Evolutionary conservation across 2,797 vertebrate species (phyloP).

Genomic region (Hyperoplus immaculatus): DNA sequence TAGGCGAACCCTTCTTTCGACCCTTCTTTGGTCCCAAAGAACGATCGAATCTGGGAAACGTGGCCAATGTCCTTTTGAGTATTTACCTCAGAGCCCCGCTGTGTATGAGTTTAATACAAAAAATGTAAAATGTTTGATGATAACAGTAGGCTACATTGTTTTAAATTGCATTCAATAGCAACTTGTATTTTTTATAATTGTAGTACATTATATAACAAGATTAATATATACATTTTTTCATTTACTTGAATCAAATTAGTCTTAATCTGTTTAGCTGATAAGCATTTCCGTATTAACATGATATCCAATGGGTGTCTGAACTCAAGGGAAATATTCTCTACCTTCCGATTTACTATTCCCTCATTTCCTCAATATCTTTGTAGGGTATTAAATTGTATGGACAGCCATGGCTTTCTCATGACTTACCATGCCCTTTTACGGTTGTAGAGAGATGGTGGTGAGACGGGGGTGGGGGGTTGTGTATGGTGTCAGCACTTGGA

Average conservation of each 20-base stretch:
- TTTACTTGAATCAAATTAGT: too few relatives aligned
- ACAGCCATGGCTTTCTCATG: constrained; percentile 4
- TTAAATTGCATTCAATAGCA: neutral
- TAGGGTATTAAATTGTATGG: constrained; percentile 24
- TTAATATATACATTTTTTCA: neutral
- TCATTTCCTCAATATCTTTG: neutral
- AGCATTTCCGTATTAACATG: neutral
- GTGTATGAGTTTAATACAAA: too few relatives aligned
- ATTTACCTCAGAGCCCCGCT: neutral
- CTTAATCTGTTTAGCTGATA: neutral
- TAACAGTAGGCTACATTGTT: neutral
- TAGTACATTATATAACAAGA: neutral
- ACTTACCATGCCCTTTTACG: constrained; percentile 1
- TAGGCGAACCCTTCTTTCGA: too few relatives aligned
- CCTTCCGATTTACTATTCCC: neutral
- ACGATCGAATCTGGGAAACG: too few relatives aligned
- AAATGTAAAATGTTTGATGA: neutral
- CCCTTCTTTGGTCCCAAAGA: too few relatives aligned
- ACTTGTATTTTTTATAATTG: neutral
- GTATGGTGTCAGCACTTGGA: constrained; percentile 46
- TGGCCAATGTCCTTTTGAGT: too few relatives aligned
- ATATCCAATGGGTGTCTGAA: neutral
- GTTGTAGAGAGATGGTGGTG: neutral
- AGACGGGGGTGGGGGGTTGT: neutral
- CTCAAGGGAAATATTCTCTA: neutral